Evolutionary conservation across 1,140 invertebrate genomes (phyloP).

Genomic region (Liolophura sinensis): DNA sequence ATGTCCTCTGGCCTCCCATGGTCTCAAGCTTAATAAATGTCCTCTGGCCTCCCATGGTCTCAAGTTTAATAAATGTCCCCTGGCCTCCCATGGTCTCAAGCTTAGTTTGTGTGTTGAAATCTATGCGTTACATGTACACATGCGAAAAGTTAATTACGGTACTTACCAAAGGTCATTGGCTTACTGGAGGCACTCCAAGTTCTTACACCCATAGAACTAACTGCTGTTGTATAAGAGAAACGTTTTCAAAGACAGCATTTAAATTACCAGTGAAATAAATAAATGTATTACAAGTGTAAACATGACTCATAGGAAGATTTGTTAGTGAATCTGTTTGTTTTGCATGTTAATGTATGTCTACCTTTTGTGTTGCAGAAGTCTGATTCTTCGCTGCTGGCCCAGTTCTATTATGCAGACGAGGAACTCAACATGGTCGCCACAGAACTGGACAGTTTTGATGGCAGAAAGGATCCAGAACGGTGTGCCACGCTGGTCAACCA

Average conservation of each 20-base stretch:
- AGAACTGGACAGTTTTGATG: conserved; percentile 98
- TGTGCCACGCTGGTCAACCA: conserved; percentile 94
- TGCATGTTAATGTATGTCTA: conserved; percentile 5
- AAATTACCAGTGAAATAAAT: background rate
- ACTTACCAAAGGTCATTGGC: background rate
- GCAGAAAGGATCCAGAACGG: conserved; percentile 93
- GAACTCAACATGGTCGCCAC: conserved; percentile 91
- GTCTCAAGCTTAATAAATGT: no score
- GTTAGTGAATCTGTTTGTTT: background rate
- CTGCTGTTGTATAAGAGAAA: no score
- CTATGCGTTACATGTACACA: no score
- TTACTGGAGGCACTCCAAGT: background rate
- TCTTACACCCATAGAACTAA: no score
- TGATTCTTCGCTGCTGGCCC: conserved; percentile 89
- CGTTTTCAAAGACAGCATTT: background rate
- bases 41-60: no score
- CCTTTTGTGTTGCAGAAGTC: conserved; percentile 71
- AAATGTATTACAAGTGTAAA: background rate
- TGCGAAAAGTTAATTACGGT: background rate
- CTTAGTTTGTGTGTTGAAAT: no score
- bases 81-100: no score
- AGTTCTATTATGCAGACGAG: conserved; percentile 98
- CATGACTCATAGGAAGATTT: background rate
- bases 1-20: no score
- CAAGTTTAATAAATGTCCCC: no score